These are phyloP conservation scores for Actinostola sp. DNA, from an alignment of 92 coral and sea anemone species.

Conservation along the genomic window DNA sequence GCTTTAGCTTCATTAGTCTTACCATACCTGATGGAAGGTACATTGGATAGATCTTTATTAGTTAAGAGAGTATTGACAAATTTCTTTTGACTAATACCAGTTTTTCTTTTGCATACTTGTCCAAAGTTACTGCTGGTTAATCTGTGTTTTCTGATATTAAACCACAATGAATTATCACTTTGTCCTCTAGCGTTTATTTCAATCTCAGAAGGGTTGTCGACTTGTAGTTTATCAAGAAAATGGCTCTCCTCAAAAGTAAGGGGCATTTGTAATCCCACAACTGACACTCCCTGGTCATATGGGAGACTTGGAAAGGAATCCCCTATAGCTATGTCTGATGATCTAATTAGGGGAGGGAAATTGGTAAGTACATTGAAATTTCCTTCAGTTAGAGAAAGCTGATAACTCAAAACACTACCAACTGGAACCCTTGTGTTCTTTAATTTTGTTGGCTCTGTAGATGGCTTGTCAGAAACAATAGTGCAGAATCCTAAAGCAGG, in stretches of 20 bases:
- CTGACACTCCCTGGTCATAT: slow-evolving; percentile 15
- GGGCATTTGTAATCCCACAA: slow-evolving; percentile 48
- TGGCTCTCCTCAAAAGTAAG: slow-evolving; percentile 42
- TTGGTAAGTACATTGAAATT: slow-evolving; percentile 48
- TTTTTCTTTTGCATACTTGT: slow-evolving; percentile 53
- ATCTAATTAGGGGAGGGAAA: slow-evolving; percentile 34
- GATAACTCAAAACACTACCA: slow-evolving; percentile 64
- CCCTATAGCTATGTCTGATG: slow-evolving; percentile 24
- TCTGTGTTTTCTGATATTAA: slow-evolving; percentile 51
- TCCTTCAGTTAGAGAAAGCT: slow-evolving; percentile 54
- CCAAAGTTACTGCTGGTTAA: slow-evolving; percentile 73
- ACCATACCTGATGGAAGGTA: slow-evolving; percentile 52
- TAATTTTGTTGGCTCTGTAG: slow-evolving; percentile 52
- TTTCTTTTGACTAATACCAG: slow-evolving; percentile 48
- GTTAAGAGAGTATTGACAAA: slow-evolving; percentile 50
- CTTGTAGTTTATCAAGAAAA: slow-evolving; percentile 38
- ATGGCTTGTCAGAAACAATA: slow-evolving; percentile 20
- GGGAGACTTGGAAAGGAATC: slow-evolving; percentile 58
- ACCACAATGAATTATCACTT: slow-evolving; percentile 54
- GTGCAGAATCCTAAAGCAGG: slow-evolving; percentile 61
- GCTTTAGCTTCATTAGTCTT: slow-evolving; percentile 54
- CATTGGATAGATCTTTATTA: slow-evolving; percentile 52
- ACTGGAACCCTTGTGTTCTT: slow-evolving; percentile 35
- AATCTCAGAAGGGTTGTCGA: slow-evolving; percentile 38
- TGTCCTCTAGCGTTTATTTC: slow-evolving; percentile 64